A percentile compares a stretch with the other conserved stretches of the same genome.
Conservation (phyloP, 2,797 vertebrate genomes). For the Chaetophractus vellerosus region DNA sequence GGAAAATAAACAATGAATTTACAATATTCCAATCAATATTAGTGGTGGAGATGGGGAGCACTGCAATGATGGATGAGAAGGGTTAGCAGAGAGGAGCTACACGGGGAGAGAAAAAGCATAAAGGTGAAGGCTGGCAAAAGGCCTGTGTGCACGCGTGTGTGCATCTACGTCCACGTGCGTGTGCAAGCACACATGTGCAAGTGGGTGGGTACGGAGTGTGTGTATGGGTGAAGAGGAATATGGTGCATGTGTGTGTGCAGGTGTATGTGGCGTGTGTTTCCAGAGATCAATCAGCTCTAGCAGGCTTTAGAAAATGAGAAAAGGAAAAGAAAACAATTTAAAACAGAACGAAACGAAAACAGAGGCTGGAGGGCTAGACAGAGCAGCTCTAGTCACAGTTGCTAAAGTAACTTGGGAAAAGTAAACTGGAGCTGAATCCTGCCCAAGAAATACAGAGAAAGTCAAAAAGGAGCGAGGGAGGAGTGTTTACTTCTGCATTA, state of each 20-base stretch:
- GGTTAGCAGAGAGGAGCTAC: neutral
- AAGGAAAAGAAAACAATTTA: neutral
- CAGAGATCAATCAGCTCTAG: neutral
- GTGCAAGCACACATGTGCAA: neutral
- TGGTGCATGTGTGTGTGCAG: neutral
- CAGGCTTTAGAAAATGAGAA: neutral
- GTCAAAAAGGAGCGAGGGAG: neutral
- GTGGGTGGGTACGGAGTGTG: neutral
- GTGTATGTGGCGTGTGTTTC: neutral
- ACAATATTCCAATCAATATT: neutral
- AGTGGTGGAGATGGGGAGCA: neutral
- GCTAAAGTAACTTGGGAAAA: neutral
- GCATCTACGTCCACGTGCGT: neutral
- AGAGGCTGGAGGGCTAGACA: neutral
- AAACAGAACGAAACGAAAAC: neutral
- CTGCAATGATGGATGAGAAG: neutral
- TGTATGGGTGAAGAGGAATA: neutral
- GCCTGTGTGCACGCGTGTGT: rapidly evolving
- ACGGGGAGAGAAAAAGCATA: neutral
- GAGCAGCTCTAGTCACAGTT: neutral
- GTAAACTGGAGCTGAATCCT: neutral
- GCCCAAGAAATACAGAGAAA: slow-evolving; percentile 19
- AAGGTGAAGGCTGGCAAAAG: neutral
- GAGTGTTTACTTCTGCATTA: neutral
- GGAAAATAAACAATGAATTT: slow-evolving; percentile 73